phyloP scores from a whole-genome alignment of 1,140 invertebrate genomes.

The Hylaeus anthracinus region DNA sequence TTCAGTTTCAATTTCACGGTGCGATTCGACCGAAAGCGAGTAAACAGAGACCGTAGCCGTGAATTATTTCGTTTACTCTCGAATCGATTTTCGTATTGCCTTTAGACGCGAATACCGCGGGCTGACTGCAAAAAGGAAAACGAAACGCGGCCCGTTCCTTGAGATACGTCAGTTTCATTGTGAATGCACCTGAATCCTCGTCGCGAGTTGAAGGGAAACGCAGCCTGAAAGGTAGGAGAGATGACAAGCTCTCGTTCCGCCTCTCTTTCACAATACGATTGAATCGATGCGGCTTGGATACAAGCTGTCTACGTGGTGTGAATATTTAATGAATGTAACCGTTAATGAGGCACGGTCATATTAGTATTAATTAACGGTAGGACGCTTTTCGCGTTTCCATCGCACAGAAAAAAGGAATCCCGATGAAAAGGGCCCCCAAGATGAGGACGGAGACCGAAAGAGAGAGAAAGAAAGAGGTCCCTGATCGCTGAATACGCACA shows the following conservation, averaged over 20 bases:
- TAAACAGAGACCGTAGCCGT: too few species aligned
- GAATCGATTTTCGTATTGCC: not conserved
- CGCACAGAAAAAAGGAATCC: slow-evolving; percentile 40
- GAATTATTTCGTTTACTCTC: not conserved
- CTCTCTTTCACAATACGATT: slow-evolving; percentile 68
- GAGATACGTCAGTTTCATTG: slow-evolving; percentile 42
- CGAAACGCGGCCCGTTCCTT: slow-evolving; percentile 14
- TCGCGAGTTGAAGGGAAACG: slow-evolving; percentile 42
- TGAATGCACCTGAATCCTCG: slow-evolving; percentile 52
- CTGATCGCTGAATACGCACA: slow-evolving; percentile 43
- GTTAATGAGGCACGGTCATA: slow-evolving; percentile 74
- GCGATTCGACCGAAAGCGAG: too few species aligned
- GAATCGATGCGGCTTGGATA: slow-evolving; percentile 69
- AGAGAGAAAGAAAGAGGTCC: slow-evolving; percentile 6
- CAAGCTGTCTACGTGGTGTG: slow-evolving; percentile 60
- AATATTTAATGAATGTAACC: slow-evolving; percentile 75
- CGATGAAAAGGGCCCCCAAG: slow-evolving; percentile 49
- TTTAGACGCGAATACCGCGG: not conserved
- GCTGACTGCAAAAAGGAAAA: not conserved
- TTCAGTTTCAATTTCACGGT: too few species aligned
- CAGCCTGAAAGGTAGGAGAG: slow-evolving; percentile 49
- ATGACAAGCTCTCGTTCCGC: slow-evolving; percentile 58
- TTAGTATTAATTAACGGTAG: slow-evolving; percentile 74
- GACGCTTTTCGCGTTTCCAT: slow-evolving; percentile 54
- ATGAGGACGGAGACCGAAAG: slow-evolving; percentile 11